Base-by-base conservation (phyloP, 2,797 vertebrate genomes). In the Mallotus villosus region DNA sequence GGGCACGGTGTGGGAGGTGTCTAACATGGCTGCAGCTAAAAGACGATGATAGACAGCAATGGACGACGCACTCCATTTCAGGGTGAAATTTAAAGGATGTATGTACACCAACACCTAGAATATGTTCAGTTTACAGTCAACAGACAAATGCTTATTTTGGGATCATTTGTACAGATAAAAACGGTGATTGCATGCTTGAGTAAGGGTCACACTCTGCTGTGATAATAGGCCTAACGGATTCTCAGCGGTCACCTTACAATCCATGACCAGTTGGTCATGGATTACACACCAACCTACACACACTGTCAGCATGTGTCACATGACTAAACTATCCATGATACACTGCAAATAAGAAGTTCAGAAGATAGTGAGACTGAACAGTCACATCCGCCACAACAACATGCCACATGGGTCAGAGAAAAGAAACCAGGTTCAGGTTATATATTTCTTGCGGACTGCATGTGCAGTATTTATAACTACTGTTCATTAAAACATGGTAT, bases 191-290 rank as follows among this genome's bases (percentile, higher is more conserved):
- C 32, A 21, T 37, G 63, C 63, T 37, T 37, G 63, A 64, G 32
- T 22, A 9, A 22, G n/a, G 63, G 11, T 64, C 11, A 12, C 37
- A n/a, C 34, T 64, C 9, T 64, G 62, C 21, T 12, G 37, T 64
- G 63, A 64, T 46, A 46, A 64, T 46, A 21, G 34, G n/a, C 34
- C 63, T 46, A 64, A 46, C 5, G 63, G n/a, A 37, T 64, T 62
- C 63, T 1, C 34, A 21, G 37, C n/a, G 63, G 63, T 46, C 8
- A 64, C 21, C 60, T 62, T 62, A 19, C 12, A 16, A 53, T 53
- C 19, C 16, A 53, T 53, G 51, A 53, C 51, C 27, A 32, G 8
- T 46, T 41, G 37, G 34, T 37, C 63, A 46, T 53, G 51, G 51
- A 53, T 53, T 53, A 53, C 51, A 53, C 17, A 19, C 16, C 51